These are phyloP conservation scores for Trichopoda pennipes DNA, from an alignment of 2,888 invertebrate species.

Conservation along the genomic window DNA sequence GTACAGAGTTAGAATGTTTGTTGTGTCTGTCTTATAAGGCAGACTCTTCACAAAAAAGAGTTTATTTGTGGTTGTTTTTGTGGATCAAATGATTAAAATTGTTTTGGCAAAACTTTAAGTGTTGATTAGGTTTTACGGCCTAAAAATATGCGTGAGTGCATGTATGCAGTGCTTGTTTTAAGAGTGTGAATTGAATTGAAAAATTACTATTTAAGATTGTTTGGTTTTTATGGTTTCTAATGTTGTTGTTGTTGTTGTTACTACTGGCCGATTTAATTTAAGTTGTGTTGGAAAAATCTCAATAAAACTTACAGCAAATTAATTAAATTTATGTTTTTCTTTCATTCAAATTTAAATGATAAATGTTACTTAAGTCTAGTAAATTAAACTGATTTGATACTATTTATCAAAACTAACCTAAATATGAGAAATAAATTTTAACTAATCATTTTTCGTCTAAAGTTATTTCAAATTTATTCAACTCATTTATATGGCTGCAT, in stretches of 20 bases:
- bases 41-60: conserved; percentile 59
- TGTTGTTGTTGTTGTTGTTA: conserved; percentile 31
- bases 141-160: conserved; percentile 19
- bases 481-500: no score
- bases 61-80: conserved; percentile 72
- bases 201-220: conserved; percentile 65
- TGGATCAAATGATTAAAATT: conserved; percentile 76
- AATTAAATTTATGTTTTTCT: conserved; percentile 56
- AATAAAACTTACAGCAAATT: conserved; percentile 38
- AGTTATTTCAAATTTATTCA: no score
- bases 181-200: conserved; percentile 49
- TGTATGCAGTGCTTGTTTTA: conserved; percentile 48
- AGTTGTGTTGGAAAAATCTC: conserved; percentile 33
- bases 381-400: conserved; percentile 4
- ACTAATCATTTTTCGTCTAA: no score
- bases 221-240: conserved; percentile 25
- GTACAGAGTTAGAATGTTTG: conserved; percentile 13
- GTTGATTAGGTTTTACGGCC: conserved; percentile 72
- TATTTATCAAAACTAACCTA: conserved; percentile 26
- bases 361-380: not conserved
- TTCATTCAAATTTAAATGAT: conserved; percentile 8
- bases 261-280: conserved; percentile 38
- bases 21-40: conserved; percentile 34
- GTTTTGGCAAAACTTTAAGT: conserved; percentile 73
- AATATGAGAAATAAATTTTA: not conserved